Conservation (phyloP, 2,888 invertebrate genomes). For the Lysandra bellargus region DNA sequence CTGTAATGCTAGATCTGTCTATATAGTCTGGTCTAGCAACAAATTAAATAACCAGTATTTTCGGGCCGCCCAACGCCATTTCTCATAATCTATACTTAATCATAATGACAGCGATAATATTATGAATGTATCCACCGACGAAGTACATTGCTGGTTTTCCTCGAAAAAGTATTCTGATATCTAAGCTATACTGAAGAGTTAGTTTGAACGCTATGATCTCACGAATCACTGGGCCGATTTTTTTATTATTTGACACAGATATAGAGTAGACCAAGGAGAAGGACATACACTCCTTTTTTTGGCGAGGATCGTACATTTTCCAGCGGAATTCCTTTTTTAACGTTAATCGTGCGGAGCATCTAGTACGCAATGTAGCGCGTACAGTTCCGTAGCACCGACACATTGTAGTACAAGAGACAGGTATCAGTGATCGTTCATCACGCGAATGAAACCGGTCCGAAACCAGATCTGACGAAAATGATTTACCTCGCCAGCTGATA, state of each 20-base stretch:
- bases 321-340: too few species aligned
- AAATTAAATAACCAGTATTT: slow-evolving; percentile 63
- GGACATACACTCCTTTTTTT: not conserved
- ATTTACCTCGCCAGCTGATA: slow-evolving; percentile 53
- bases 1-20: slow-evolving; percentile 4
- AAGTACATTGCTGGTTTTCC: slow-evolving; percentile 44
- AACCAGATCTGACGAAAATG: slow-evolving; percentile 44
- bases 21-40: slow-evolving; percentile 24
- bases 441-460: slow-evolving; percentile 68
- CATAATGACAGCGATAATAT: slow-evolving; percentile 51
- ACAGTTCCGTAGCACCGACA: not conserved
- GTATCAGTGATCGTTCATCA: slow-evolving; percentile 65
- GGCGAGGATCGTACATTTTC: too few species aligned
- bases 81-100: slow-evolving; percentile 67
- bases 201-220: too few species aligned
- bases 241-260: not conserved
- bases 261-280: not conserved
- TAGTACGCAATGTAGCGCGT: slow-evolving; percentile 45
- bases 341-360: not conserved
- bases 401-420: slow-evolving; percentile 15
- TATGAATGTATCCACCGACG: slow-evolving; percentile 21
- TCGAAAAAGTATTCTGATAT: not conserved
- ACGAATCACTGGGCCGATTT: too few species aligned
- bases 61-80: slow-evolving; percentile 69
- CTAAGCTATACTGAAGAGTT: not conserved